These are phyloP conservation scores for Conus canariensis DNA, from an alignment of 2,888 invertebrate species.

Conservation along the genomic window DNA sequence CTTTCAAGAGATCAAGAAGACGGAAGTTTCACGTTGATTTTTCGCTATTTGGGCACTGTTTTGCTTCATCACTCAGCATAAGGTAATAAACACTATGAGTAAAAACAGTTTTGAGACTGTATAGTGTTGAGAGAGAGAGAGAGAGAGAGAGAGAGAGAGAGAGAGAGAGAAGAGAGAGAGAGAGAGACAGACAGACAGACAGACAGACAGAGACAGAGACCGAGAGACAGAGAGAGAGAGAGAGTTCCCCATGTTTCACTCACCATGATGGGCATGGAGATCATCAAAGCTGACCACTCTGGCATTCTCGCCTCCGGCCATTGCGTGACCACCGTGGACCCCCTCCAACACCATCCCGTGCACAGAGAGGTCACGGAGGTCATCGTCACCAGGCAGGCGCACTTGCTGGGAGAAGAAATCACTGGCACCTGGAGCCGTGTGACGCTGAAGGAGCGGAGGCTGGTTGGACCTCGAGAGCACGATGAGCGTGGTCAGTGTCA, in stretches of 20 bases:
- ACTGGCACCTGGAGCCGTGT: too few species aligned
- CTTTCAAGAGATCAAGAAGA: too few species aligned
- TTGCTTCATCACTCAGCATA: too few species aligned
- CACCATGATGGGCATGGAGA: constrained; percentile 10
- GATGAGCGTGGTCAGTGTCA: neutral
- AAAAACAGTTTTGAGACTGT: too few species aligned
- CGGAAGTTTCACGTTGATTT: too few species aligned
- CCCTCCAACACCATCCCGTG: neutral
- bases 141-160: too few species aligned
- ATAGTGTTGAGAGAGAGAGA: too few species aligned
- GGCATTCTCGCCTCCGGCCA: neutral
- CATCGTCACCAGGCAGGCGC: neutral
- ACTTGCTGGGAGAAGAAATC: neutral
- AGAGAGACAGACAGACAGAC: too few species aligned
- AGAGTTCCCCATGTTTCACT: neutral
- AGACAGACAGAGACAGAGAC: neutral
- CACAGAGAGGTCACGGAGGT: neutral
- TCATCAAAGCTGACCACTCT: neutral
- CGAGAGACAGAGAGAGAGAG: neutral
- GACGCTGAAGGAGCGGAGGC: too few species aligned
- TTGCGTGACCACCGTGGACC: neutral
- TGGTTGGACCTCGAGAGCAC: neutral
- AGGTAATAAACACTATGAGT: too few species aligned
- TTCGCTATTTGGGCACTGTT: too few species aligned
- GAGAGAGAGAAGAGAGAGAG: neutral